Base-by-base conservation (phyloP, 2,797 vertebrate species). In the Danio jaintianensis region DNA sequence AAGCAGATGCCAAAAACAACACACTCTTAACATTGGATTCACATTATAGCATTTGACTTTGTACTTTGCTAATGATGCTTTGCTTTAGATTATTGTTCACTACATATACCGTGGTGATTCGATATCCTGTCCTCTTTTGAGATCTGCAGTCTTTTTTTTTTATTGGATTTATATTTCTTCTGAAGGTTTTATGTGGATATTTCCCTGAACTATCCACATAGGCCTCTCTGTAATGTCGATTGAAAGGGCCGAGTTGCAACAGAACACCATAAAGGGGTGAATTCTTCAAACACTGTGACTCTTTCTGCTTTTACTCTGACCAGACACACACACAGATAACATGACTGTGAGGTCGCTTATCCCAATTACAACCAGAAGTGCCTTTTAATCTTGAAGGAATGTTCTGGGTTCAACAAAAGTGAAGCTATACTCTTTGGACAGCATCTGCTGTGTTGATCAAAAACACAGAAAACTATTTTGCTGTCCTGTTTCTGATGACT, bases 221-320 rank as follows among this genome's bases (percentile, higher is more conserved):
- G 68, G 68, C 50, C 29, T 29, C 50, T 50, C 68, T 69, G 16
- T 70, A 40, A 69, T 53, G 67, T 70, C 0, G 2, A 70, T 13
- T 0, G 36, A 70, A 70, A 70, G 10, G 1, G 13, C 86, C 82
- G 79, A 85, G 86, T 84, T 85, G 83, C 52, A 67, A 69, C 42
- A n/a, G 82, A 75, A 75, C 61, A 50, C 50, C 82, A 82, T 67
- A 73, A 29, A 78, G 78, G 80, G 81, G 68, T 43, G 71, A 22
- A 84, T 83, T 71, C 74, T 85, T 64, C 62, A 81, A 87, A 73
- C 80, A 12, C 20, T 13, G 45, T n/a, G 5, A 45, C 38, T 73
- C 85, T 82, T 88, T 88, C 56, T 89, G 53, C 79, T 82, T 81
- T 52, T 67, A 67, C 82, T 81, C 61, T 83, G 76, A 80, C 78